Base-by-base conservation (phyloP, 2,797 vertebrate genomes). In the Scomberomorus guttatus region DNA sequence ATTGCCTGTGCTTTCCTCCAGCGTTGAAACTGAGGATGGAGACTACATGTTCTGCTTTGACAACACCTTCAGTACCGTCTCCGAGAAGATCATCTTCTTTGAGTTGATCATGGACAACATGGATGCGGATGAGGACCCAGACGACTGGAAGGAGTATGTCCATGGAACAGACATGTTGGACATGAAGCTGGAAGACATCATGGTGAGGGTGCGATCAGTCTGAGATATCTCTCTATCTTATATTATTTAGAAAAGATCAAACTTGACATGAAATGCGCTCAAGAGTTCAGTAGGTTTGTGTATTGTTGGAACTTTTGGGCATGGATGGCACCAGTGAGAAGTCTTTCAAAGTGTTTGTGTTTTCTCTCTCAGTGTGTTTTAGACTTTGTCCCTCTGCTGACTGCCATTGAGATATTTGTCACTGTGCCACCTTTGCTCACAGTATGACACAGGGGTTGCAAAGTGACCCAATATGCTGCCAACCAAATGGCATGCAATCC, bases 1-100 rank as follows among this genome's bases (percentile, higher is more conserved):
- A 72, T 15, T 60, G 15, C 18, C 71, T 73, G 39, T 88, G 58
- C 0, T 63, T 69, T 59, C 48, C 46, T 67, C n/a, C 93, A 99
- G 98, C 17, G 84, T 99, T 62, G 97, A 99, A 92, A 97, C 97
- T 0, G 96, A 97, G 86, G 96, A 97, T 13, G 98, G 98, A 52
- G 98, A 99, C 94, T 99, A 99, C 92, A 97, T 97, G 97, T 98
- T 99, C 93, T 99, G 98, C 93, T 99, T 99, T 77, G 98, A 99
- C 93, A 99, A 99, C 94, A 95, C 97, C 1, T 99, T 99, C 93
- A 99, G 98, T 80, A 88, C 96, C 0, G 92, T 99, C 85, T 99
- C 98, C 0, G 98, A 99, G 90, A 99, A 99, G 92, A 94, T 99
- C 15, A 97, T 99, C 92, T 99, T 99, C 95, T 99, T 99, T 81